phyloP scores from a whole-genome alignment of 2,888 invertebrate species.

The Polydrusus tereticollis region DNA sequence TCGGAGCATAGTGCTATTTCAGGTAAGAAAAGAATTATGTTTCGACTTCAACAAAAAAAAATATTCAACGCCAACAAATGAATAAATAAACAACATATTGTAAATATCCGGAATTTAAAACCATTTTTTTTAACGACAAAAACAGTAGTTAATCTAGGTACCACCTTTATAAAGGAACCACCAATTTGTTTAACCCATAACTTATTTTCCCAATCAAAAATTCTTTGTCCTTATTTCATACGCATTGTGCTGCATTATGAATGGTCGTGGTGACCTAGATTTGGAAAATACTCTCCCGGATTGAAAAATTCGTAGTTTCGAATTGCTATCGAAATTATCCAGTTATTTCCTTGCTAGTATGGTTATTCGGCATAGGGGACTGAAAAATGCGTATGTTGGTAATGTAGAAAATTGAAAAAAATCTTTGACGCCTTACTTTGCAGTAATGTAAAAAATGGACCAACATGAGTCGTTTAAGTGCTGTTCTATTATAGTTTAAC shows the following conservation, averaged over 20 bases:
- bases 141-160: not conserved
- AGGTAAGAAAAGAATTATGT: conserved; percentile 54
- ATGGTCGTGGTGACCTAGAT: conserved; percentile 45
- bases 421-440: no score
- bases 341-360: not conserved
- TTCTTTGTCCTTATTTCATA: conserved; percentile 29
- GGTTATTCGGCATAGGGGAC: no score
- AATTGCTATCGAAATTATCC: conserved; percentile 8
- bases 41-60: no score
- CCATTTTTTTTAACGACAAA: not conserved
- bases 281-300: conserved; percentile 26
- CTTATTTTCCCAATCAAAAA: not conserved
- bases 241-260: conserved; percentile 45
- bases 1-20: conserved; percentile 54
- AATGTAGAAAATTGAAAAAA: no score
- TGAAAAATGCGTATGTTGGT: no score
- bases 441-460: no score
- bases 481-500: no score
- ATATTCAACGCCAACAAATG: not conserved
- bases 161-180: not conserved
- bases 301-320: conserved; percentile 6
- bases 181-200: not conserved
- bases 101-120: not conserved
- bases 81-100: not conserved
- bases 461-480: no score